phyloP scores from a whole-genome alignment of 2,888 invertebrate genomes.

The Drymonia ruficornis region DNA sequence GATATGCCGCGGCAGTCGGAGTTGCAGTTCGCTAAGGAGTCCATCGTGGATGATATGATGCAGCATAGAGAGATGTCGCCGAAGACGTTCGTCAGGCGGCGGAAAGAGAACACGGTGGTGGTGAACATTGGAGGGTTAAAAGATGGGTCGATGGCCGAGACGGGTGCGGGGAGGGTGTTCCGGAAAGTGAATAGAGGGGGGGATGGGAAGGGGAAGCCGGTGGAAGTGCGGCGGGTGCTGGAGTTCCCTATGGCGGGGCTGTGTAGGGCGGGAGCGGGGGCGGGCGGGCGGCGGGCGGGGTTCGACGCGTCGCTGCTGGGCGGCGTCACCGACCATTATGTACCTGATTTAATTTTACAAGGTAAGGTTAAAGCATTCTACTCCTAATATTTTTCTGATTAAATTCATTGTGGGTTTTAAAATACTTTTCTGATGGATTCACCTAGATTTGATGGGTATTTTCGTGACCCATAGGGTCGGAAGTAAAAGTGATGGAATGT shows the following conservation, averaged over 20 bases:
- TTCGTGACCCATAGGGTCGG: no score
- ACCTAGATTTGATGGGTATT: no score
- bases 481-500: no score
- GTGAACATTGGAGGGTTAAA: conserved; percentile 52
- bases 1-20: conserved; percentile 72
- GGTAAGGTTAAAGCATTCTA: conserved; percentile 69
- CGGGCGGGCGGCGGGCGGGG: conserved; percentile 55
- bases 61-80: conserved; percentile 54
- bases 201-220: conserved; percentile 33
- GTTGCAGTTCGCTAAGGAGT: conserved; percentile 71
- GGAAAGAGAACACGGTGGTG: conserved; percentile 74
- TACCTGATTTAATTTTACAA: conserved; percentile 91
- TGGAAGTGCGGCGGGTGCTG: conserved; percentile 72
- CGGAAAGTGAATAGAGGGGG: conserved; percentile 32
- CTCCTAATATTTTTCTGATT: no score
- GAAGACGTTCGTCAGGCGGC: conserved; percentile 72
- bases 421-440: no score
- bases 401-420: no score
- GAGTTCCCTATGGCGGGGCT: conserved; percentile 84
- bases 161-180: conserved; percentile 28
- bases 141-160: conserved; percentile 24
- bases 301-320: conserved; percentile 86
- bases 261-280: conserved; percentile 20
- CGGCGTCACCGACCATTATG: conserved; percentile 87
- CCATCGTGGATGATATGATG: conserved; percentile 49